Base-by-base conservation (phyloP, 2,888 invertebrate genomes). In the Adelognathus sp. region DNA sequence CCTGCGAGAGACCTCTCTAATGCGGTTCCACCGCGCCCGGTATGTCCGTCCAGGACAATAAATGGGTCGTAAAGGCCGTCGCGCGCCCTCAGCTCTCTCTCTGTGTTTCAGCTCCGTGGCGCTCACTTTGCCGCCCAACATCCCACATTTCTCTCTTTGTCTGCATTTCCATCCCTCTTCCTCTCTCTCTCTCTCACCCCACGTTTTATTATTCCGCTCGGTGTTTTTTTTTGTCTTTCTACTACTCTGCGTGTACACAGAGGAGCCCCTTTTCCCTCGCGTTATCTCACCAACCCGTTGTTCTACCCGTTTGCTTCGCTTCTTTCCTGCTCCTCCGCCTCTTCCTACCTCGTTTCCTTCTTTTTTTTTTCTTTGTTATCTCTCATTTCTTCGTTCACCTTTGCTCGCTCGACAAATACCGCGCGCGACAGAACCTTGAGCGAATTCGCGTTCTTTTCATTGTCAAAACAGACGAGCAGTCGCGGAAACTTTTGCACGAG, bases 41-140 rank as follows among this genome's bases (percentile, higher is more conserved):
- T 71, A 71, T 67, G 79, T 75, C 75, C 44, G 74, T 70, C 78
- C 73, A 66, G 70, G 78, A 79, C 78, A 79, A 79, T 74, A 79
- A 79, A 79, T 79, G 78, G 78, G 74, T 79, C 78, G 78, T 79
- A 79, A 79, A 79, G 74, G 78, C 70, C 70, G 63, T 60, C 52
- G 58, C 69, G 54, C 58, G 18, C 6, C 60, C 50, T 31, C 67
- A 11, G 1, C 41, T 64, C 46, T 64, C 31, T 27, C 61, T 29
- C 61, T 27, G 14, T 33, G 31, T 56, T 18, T 18, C 18, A 31
- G 33, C 18, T n/a, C 56, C 18, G 31, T 21, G 1, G n/a, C 16
- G 7, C 18, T 50, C 44, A 7, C 44, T 50, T 50, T 21, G 50
- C 50, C 24, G 7, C 21, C 33, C 14, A 21, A 27, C 21, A 14